phyloP scores from a whole-genome alignment of 2,113 vertebrate genomes.

The Channa argus region DNA sequence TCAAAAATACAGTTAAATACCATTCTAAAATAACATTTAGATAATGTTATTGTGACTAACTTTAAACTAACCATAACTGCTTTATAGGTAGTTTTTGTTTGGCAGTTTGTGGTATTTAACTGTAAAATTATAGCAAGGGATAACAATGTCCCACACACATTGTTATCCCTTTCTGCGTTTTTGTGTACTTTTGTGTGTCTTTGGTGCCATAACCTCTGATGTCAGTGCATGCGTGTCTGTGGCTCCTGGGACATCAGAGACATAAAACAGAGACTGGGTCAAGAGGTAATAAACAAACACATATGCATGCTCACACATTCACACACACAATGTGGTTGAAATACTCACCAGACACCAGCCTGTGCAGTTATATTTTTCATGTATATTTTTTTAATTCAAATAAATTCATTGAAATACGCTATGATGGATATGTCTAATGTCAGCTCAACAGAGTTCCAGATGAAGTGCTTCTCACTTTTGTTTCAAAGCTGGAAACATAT shows the following conservation, averaged over 20 bases:
- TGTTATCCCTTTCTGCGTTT: background rate
- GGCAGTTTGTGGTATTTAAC: too few relatives aligned
- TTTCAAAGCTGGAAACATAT: constrained; percentile 7
- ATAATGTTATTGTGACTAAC: too few relatives aligned
- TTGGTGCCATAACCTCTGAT: constrained; percentile 40
- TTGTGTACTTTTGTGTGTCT: constrained; percentile 21
- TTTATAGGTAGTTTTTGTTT: too few relatives aligned
- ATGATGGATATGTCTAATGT: constrained; percentile 3
- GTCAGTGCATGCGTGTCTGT: constrained; percentile 39
- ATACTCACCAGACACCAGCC: constrained; percentile 43
- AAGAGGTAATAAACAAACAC: constrained; percentile 75
- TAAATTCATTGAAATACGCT: background rate
- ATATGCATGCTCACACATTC: constrained; percentile 28
- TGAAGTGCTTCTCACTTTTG: background rate
- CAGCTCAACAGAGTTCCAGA: constrained; percentile 1
- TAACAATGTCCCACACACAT: too few relatives aligned
- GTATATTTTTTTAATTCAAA: constrained; percentile 21
- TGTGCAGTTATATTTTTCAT: constrained; percentile 18
- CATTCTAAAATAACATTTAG: too few relatives aligned
- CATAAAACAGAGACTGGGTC: constrained; percentile 73
- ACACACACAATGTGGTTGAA: constrained; percentile 17
- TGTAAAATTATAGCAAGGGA: too few relatives aligned
- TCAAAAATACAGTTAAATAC: too few relatives aligned
- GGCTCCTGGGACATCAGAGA: constrained; percentile 66
- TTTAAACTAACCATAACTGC: too few relatives aligned